Evolutionary conservation across 2,888 invertebrate species (phyloP), one percentile per base, ranked within the genome.

Genomic region (Rhamnusium bicolor): DNA sequence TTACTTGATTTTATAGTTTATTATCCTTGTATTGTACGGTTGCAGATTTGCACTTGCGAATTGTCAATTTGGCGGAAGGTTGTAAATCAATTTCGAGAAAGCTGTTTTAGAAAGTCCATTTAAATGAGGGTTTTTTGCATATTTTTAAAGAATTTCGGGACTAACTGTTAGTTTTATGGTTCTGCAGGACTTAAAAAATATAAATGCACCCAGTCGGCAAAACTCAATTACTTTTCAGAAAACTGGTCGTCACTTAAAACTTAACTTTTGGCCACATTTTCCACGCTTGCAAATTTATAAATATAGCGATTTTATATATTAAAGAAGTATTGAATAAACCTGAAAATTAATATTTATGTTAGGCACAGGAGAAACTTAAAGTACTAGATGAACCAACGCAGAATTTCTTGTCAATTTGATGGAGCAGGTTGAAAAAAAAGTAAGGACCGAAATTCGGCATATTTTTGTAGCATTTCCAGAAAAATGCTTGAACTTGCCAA

Each of bases 41-140:
- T 21, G 58, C 32, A 65, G 65, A 65, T 65, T 53, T 65, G 53
- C 65, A 65, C 65, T 65, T 65, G 65, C 49, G 65, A 16, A 47
- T 21, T 47, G 62, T 27, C 54, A 53, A 19, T 18, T 16, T 16
- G 54, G 27, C 8, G 56, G 40, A 14, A 60, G 46, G 61, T 47
- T 21, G 65, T 51, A 63, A 49, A 51, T 51, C 51, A 51, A 16
- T n/a, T 63, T 14, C 12, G 65, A 46, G 65, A 51, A 32, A 53
- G 53, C 29, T 16, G 49, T 14, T 19, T 27, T 8, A 27, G 65
- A 53, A 54, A 32, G 53, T 32, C 19, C 12, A 32, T 47, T 12
- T 29, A 29, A 27, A 27, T 51, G 49, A 10, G 51, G 7, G 54
- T 8, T 24, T 63, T 49, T 27, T 63, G 61, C 61, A 61, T 61